Evolutionary conservation across 1,140 invertebrate species (phyloP).

Genomic region (Diuraphis noxia): DNA sequence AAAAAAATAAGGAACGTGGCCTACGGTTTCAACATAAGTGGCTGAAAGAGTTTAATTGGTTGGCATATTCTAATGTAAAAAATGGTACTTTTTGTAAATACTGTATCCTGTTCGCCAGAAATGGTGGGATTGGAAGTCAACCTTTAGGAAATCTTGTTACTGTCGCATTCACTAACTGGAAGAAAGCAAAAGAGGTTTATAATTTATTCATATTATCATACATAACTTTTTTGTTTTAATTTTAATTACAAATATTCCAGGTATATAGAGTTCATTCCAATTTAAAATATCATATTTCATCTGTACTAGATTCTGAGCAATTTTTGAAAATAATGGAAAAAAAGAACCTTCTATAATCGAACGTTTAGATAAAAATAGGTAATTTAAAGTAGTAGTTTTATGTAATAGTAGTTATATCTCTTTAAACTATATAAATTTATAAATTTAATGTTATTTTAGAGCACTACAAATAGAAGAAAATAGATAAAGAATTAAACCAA

Average conservation of each 20-base stretch:
- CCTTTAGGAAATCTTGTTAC: background rate
- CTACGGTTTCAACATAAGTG: background rate
- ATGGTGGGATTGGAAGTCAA: background rate
- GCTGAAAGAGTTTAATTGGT: background rate
- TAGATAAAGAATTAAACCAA: background rate
- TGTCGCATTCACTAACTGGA: background rate
- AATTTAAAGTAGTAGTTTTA: too few species aligned
- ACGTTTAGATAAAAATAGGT: background rate
- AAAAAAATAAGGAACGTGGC: background rate
- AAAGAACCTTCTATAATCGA: background rate
- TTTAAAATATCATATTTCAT: background rate
- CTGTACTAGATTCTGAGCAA: slow-evolving; percentile 4
- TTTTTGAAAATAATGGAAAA: background rate
- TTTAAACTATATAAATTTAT: too few species aligned
- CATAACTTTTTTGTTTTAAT: background rate
- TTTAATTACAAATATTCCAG: background rate
- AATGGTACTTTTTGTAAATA: background rate
- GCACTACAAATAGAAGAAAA: background rate
- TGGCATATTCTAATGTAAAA: background rate
- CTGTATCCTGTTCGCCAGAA: background rate
- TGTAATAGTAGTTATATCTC: too few species aligned
- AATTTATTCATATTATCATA: background rate
- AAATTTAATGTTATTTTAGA: too few species aligned
- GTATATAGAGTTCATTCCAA: background rate
- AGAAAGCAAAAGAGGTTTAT: background rate